Base-by-base conservation (phyloP, 2,888 invertebrate genomes). In the Chydorus sphaericus region DNA sequence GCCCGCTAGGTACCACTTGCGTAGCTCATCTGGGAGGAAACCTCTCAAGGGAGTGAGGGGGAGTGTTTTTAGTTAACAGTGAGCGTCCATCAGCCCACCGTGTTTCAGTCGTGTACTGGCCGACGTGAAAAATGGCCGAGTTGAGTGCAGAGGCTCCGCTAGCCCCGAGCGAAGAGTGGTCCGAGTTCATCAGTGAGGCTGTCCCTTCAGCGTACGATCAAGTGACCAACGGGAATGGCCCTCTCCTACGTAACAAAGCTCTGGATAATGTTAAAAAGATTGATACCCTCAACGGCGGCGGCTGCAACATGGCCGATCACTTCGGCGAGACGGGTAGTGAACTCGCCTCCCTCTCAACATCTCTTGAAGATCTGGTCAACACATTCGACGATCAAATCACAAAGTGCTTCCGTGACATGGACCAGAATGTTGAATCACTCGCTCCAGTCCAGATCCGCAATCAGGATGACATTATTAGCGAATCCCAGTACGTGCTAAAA, bases 381-480 rank as follows among this genome's bases (percentile, higher is more conserved):
- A 93, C 93, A 16, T 97, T 98, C 72, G 98, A 98, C 70, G 94
- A 97, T 69, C 96, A 94, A 74, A 93, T 98, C 65, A 94, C 93
- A 57, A 91, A 93, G 74, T 97, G 96, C 74, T 96, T 97, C 73
- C 87, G 90, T 62, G 94, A 98, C 73, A 94, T 92, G 68, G 93
- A 92, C 71, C 93, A 96, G 69, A 89, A 90, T 64, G 93, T 96
- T 62, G 94, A 96, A 72, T 90, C 92, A 71, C 77, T 97, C 68
- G 97, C 97, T 56, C 94, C 97, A 30, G 93, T 98, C 62, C 96
- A 97, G 76, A 90, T 97, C 66, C 81, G 97, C 70, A 87, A 88
- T 55, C 94, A 97, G 73, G 97, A 98, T 72, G 97, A 98, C 73
- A 92, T 97, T 67, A 94, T 97, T 92, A 93, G 89, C 75, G 96